phyloP scores from a whole-genome alignment of 2,888 invertebrate genomes.

The Leuctra nigra region DNA sequence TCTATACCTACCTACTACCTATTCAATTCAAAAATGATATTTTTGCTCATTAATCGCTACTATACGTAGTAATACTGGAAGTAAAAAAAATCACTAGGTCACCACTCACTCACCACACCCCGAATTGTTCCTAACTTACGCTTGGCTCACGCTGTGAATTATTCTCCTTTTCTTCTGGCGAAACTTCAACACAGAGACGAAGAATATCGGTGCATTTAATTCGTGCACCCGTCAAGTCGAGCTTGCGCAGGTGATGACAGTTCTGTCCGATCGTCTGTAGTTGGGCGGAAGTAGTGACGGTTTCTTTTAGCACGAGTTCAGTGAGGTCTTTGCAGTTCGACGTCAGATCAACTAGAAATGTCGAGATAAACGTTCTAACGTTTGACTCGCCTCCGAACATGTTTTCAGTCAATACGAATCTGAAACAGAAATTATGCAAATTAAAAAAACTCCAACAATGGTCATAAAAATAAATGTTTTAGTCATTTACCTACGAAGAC shows the following conservation, averaged over 20 bases:
- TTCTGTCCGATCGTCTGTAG: slow-evolving; percentile 20
- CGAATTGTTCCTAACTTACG: no score
- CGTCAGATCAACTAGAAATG: slow-evolving; percentile 12
- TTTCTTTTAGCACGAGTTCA: slow-evolving; percentile 23
- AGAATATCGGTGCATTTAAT: slow-evolving; percentile 14
- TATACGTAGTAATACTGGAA: no score
- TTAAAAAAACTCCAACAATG: no score
- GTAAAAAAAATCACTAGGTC: no score
- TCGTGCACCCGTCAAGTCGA: slow-evolving; percentile 23
- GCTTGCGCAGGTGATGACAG: slow-evolving; percentile 15
- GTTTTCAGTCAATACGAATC: slow-evolving; percentile 15
- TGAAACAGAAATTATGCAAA: no score
- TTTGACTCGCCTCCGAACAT: slow-evolving; percentile 2
- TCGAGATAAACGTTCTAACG: background rate
- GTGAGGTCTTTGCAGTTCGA: slow-evolving; percentile 20
- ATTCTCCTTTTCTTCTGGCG: background rate
- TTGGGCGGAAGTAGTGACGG: slow-evolving; percentile 8
- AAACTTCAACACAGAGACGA: slow-evolving; percentile 15
- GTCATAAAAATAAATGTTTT: no score
- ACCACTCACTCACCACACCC: no score
- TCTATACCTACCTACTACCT: no score
- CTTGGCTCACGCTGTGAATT: no score
- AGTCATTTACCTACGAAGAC: no score
- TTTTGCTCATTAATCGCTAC: no score
- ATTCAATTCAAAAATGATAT: no score